A percentile compares a stretch with the other conserved stretches of the same genome.
phyloP scores from a whole-genome alignment of 2,113 vertebrate genomes.

The Polypterus bichir region DNA sequence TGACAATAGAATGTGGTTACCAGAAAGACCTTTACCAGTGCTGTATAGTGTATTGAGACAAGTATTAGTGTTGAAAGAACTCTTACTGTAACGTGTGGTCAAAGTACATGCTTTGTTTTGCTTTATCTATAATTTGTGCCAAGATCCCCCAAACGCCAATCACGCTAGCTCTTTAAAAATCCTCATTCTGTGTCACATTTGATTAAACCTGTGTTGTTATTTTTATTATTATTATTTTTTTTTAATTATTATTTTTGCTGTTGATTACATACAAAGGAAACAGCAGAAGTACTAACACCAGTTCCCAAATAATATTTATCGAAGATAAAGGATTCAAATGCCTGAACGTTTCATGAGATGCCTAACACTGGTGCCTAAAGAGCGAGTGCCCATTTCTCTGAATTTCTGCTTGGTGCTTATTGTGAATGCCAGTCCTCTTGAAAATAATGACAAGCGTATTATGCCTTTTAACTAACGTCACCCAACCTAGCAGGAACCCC shows the following conservation, averaged over 20 bases:
- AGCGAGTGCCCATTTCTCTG: not conserved
- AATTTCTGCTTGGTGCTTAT: conserved; percentile 1
- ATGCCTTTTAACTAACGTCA: too few species aligned
- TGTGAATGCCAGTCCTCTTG: conserved; percentile 2
- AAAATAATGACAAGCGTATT: not conserved
- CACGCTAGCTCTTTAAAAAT: not conserved
- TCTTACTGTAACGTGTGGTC: conserved; percentile 21
- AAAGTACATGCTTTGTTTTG: conserved; percentile 24
- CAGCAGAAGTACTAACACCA: conserved; percentile 8
- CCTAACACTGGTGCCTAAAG: not conserved
- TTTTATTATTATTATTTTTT: not conserved
- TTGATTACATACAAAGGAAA: conserved; percentile 27
- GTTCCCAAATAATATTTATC: too few species aligned
- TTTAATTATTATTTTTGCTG: conserved; percentile 1
- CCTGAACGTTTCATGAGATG: not conserved
- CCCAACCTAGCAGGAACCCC: too few species aligned
- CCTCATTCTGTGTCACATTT: not conserved
- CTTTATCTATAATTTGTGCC: conserved; percentile 35
- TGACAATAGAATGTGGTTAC: conserved; percentile 18
- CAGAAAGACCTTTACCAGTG: conserved; percentile 23
- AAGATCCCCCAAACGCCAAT: conserved; percentile 32
- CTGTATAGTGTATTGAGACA: conserved; percentile 27
- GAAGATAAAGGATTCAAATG: not conserved
- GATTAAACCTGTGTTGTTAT: conserved; percentile 8
- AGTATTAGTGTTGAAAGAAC: conserved; percentile 22